Percentiles rank a stretch among this genome's conserved stretches.
These are phyloP conservation scores for Lasioglossum oenotherae DNA, from an alignment of 2,888 invertebrate species.

Conservation along the genomic window DNA sequence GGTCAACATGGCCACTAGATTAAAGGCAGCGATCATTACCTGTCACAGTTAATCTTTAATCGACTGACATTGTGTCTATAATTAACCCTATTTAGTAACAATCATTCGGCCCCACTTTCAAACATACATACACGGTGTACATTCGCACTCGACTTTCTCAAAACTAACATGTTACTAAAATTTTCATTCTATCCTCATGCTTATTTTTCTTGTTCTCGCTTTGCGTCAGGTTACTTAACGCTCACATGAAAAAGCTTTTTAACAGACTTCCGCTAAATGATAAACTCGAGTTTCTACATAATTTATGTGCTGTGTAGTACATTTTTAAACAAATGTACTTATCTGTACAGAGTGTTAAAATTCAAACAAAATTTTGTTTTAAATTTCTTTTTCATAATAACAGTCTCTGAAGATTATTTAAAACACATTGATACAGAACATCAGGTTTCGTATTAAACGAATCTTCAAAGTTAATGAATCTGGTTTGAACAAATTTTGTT, in stretches of 20 bases:
- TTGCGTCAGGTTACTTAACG: neutral
- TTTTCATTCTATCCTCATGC: neutral
- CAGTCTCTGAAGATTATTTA: no score
- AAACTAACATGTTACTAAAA: neutral
- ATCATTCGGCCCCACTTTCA: neutral
- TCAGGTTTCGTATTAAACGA: no score
- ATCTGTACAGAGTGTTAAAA: no score
- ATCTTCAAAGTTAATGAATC: no score
- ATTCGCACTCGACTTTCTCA: neutral
- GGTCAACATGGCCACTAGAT: neutral
- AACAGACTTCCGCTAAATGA: neutral
- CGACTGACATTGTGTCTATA: neutral
- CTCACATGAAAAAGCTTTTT: neutral
- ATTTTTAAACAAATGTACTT: no score
- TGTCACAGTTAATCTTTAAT: neutral
- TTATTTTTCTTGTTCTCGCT: neutral
- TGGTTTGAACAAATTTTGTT: no score
- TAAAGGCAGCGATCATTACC: neutral
- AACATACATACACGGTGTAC: neutral
- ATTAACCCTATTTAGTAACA: neutral
- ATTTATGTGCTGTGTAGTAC: no score
- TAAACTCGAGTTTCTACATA: neutral
- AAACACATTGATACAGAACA: no score
- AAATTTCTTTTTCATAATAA: no score
- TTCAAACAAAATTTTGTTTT: no score